Conservation (phyloP, 2,888 invertebrate genomes). For the Protonemura montana region DNA sequence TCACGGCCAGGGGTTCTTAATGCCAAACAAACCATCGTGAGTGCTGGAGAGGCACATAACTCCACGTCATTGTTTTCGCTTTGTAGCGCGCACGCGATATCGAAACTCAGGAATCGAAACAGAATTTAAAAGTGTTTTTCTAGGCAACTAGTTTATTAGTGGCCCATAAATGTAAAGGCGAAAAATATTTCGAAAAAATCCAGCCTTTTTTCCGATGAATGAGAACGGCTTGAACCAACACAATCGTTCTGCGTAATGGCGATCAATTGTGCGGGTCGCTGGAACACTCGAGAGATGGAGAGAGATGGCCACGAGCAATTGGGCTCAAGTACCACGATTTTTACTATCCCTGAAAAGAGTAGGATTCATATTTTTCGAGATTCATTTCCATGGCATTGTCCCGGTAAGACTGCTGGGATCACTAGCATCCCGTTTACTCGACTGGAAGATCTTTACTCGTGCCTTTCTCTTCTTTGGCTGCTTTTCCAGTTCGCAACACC, state of each 20-base stretch:
- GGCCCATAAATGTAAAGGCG: neutral
- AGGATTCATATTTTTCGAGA: slow-evolving; percentile 19
- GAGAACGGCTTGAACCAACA: neutral
- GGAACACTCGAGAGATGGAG: neutral
- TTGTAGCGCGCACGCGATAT: neutral
- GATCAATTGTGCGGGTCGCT: neutral
- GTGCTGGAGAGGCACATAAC: too few relatives aligned
- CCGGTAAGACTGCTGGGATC: slow-evolving; percentile 10
- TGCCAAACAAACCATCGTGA: neutral
- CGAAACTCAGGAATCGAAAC: neutral
- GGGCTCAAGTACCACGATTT: neutral
- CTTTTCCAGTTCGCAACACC: slow-evolving; percentile 36
- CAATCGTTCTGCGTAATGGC: neutral
- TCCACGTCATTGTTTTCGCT: neutral
- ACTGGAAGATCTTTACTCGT: slow-evolving; percentile 34
- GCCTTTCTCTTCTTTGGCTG: slow-evolving; percentile 37
- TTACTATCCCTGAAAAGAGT: slow-evolving; percentile 8
- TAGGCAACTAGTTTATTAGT: neutral
- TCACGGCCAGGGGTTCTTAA: neutral
- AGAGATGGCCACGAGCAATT: neutral
- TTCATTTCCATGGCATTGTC: slow-evolving; percentile 34
- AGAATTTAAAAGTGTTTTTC: neutral
- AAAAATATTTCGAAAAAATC: neutral
- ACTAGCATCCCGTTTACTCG: neutral
- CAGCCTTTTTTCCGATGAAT: neutral